Conservation (phyloP, 2,888 invertebrate genomes). For the Eristalinus aeneus region DNA sequence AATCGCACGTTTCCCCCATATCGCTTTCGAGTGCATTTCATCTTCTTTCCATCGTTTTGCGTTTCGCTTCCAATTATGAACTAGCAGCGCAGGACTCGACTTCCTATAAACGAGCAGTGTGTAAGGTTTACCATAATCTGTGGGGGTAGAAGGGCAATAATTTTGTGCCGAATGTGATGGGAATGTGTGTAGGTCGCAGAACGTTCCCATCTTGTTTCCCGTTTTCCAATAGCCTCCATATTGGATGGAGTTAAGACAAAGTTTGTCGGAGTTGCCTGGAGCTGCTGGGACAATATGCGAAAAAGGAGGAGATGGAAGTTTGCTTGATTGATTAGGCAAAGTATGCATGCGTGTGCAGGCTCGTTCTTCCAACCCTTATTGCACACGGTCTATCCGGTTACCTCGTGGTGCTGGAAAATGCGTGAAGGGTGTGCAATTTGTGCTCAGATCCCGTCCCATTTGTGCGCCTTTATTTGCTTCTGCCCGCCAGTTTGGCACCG, state of each 20-base stretch:
- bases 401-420: neutral
- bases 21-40: slow-evolving; percentile 19
- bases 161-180: slow-evolving; percentile 40
- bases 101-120: slow-evolving; percentile 20
- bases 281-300: neutral
- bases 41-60: neutral
- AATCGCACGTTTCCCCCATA: neutral
- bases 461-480: slow-evolving; percentile 17
- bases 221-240: slow-evolving; percentile 15
- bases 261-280: neutral
- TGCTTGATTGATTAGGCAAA: slow-evolving; percentile 30
- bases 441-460: slow-evolving; percentile 5
- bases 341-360: neutral
- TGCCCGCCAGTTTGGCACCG: slow-evolving; percentile 61
- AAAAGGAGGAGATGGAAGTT: neutral
- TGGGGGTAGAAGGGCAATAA: neutral
- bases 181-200: slow-evolving; percentile 55
- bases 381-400: neutral
- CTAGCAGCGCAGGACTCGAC: slow-evolving; percentile 18
- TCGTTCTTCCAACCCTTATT: slow-evolving; percentile 16
- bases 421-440: slow-evolving; percentile 27
- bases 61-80: neutral
- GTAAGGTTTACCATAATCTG: slow-evolving; percentile 22
- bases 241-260: neutral
- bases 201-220: neutral